Conservation (phyloP, 2,797 vertebrate genomes). For the Poeciliopsis gracilis region DNA sequence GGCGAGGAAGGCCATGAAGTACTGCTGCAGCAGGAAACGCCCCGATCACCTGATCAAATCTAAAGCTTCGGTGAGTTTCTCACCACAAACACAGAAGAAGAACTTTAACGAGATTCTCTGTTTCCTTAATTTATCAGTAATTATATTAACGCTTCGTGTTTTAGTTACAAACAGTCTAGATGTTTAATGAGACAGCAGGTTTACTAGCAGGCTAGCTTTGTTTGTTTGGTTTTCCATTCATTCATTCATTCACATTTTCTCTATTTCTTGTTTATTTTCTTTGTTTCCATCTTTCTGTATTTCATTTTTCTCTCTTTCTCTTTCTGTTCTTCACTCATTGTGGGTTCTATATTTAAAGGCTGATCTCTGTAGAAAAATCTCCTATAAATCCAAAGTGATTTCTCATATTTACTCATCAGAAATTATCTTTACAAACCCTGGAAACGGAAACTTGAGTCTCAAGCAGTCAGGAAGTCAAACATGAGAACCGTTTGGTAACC, state of each 20-base stretch:
- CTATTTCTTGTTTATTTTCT: no score
- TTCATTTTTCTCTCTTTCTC: no score
- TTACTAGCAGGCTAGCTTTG: not conserved
- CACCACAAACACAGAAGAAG: not conserved
- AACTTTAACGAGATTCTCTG: not conserved
- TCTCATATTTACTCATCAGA: not conserved
- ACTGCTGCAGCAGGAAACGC: slow-evolving; percentile 85
- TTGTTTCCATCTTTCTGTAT: no score
- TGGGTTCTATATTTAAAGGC: not conserved
- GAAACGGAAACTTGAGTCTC: not conserved
- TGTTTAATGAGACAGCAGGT: not conserved
- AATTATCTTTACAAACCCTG: not conserved
- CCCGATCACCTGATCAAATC: slow-evolving; percentile 88
- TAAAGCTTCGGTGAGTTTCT: slow-evolving; percentile 87
- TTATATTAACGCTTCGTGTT: not conserved
- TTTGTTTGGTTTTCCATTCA: no score
- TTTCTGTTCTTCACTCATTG: not conserved
- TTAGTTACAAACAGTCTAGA: not conserved
- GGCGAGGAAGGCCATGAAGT: slow-evolving; percentile 86
- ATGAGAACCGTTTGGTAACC: not conserved
- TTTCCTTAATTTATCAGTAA: not conserved
- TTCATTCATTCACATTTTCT: no score
- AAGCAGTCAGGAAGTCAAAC: not conserved
- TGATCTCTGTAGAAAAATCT: not conserved
- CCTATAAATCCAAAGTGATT: not conserved